These are phyloP conservation scores for Chaenocephalus aceratus DNA, from an alignment of 2,113 vertebrate genomes.

Conservation along the genomic window DNA sequence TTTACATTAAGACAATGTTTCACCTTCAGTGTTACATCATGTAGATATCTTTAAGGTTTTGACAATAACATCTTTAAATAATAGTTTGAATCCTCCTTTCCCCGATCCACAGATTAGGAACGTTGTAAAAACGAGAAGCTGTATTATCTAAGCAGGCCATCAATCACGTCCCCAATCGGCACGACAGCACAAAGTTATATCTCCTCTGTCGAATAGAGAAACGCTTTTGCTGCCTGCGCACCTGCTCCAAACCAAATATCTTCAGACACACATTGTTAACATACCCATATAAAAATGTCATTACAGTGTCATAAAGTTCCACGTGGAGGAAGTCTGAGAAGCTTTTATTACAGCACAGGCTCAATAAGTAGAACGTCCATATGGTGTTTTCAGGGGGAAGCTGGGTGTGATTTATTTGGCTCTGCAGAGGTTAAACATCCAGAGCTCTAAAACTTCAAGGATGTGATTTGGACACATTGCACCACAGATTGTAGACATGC, in stretches of 20 bases:
- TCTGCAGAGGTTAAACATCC: constrained; percentile 56
- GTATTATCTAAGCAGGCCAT: constrained; percentile 48
- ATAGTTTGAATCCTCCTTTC: not conserved
- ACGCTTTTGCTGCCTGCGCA: constrained; percentile 64
- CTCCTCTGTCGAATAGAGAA: constrained; percentile 41
- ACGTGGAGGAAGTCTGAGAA: constrained; percentile 77
- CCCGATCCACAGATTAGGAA: constrained; percentile 10
- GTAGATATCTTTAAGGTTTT: not conserved
- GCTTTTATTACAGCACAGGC: constrained; percentile 66
- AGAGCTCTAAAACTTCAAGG: constrained; percentile 43
- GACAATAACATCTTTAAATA: not conserved
- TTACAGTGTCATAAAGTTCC: constrained; percentile 69
- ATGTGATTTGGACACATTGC: constrained; percentile 74
- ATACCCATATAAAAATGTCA: constrained; percentile 70
- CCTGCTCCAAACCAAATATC: constrained; percentile 79
- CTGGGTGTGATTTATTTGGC: constrained; percentile 79
- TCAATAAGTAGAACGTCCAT: constrained; percentile 42
- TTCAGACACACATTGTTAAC: constrained; percentile 65
- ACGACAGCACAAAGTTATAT: constrained; percentile 42
- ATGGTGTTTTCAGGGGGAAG: constrained; percentile 52
- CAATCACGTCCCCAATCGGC: constrained; percentile 70
- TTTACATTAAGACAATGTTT: too few relatives aligned
- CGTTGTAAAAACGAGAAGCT: constrained; percentile 58
- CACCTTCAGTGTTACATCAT: too few relatives aligned
- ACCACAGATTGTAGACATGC: constrained; percentile 62